Conservation (phyloP, 2,888 invertebrate species). For the Mesoligia furuncula region DNA sequence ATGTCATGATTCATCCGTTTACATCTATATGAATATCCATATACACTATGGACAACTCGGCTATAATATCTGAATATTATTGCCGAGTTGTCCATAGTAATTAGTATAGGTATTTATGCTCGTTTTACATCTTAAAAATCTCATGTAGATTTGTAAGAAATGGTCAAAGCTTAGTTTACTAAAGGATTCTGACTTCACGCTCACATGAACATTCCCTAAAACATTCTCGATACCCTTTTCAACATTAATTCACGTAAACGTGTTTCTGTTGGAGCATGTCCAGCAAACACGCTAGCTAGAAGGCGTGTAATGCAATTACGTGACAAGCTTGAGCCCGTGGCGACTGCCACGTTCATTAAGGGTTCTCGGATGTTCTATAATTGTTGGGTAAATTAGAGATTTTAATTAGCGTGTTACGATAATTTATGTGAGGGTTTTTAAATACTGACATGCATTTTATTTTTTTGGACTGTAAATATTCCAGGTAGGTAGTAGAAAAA, state of each 20-base stretch:
- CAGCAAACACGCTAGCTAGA: constrained; percentile 46
- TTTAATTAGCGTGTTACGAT: constrained; percentile 16
- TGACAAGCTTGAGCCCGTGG: constrained; percentile 47
- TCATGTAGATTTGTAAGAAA: neutral
- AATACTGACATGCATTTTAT: neutral
- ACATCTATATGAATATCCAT: too few relatives aligned
- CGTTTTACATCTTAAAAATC: neutral
- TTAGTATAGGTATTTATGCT: neutral
- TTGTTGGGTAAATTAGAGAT: constrained; percentile 21
- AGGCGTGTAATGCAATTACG: constrained; percentile 58
- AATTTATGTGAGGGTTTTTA: neutral
- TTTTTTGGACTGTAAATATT: neutral
- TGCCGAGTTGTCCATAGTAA: too few relatives aligned
- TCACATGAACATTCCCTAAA: constrained; percentile 21
- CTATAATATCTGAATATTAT: too few relatives aligned
- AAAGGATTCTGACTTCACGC: constrained; percentile 21
- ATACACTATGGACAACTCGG: too few relatives aligned
- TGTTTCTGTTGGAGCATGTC: constrained; percentile 40
- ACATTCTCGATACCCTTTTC: constrained; percentile 30
- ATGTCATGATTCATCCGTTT: too few relatives aligned
- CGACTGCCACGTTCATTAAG: constrained; percentile 47
- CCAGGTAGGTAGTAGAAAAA: too few relatives aligned
- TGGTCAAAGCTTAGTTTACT: constrained; percentile 14
- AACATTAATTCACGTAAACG: constrained; percentile 42
- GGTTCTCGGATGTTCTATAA: constrained; percentile 25